These are phyloP conservation scores for Tenthredo scrophulariae DNA, from an alignment of 2,888 invertebrate genomes.

Conservation along the genomic window DNA sequence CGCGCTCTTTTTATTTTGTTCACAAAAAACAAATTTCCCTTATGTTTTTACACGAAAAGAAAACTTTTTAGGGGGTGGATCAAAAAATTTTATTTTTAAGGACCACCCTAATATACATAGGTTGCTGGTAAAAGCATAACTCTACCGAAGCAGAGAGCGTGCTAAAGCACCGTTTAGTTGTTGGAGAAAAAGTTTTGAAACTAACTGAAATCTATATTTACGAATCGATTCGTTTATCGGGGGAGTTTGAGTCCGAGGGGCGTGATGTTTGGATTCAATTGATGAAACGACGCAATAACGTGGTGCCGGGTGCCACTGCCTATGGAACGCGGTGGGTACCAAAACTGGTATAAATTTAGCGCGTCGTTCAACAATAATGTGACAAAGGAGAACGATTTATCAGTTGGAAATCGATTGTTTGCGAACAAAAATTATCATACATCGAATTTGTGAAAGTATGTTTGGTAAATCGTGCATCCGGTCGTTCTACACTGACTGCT, in stretches of 20 bases:
- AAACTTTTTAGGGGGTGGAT: too few relatives aligned
- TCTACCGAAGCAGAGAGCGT: neutral
- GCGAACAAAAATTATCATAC: constrained; percentile 15
- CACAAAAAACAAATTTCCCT: too few relatives aligned
- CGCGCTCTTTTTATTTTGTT: too few relatives aligned
- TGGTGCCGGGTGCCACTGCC: neutral
- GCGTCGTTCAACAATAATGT: constrained; percentile 19
- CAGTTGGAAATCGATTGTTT: constrained; percentile 13
- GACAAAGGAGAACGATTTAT: constrained; percentile 23
- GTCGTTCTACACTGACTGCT: neutral
- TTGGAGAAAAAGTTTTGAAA: neutral
- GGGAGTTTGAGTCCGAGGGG: constrained; percentile 18
- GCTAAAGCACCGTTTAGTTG: neutral
- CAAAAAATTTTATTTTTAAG: too few relatives aligned
- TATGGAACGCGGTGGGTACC: neutral
- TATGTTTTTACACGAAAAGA: too few relatives aligned
- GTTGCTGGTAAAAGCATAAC: neutral
- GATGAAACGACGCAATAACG: constrained; percentile 25
- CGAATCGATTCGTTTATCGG: constrained; percentile 37
- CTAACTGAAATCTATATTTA: constrained; percentile 21
- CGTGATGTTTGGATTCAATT: constrained; percentile 16
- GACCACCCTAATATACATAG: neutral
- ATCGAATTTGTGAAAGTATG: neutral
- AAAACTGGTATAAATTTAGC: constrained; percentile 11
- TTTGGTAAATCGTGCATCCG: neutral